phyloP scores from a whole-genome alignment of 2,888 invertebrate genomes.

The Cactoblastis cactorum region DNA sequence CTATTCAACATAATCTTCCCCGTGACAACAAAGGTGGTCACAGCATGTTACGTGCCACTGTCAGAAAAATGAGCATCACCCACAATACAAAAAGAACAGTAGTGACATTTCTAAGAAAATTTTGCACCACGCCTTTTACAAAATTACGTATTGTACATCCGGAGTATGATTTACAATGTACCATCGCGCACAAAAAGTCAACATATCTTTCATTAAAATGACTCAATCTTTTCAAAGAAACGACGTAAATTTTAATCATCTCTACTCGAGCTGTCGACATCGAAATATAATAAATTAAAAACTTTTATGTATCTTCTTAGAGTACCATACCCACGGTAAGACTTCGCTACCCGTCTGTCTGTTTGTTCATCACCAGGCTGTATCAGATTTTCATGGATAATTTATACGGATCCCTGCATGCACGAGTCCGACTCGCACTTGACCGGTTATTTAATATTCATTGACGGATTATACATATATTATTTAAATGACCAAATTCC shows the following conservation, averaged over 20 bases:
- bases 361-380: too few species aligned
- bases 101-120: constrained; percentile 13
- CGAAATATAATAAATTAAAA: too few species aligned
- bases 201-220: constrained; percentile 1
- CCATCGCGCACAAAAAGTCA: constrained; percentile 1
- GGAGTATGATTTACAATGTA: not conserved
- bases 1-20: constrained; percentile 7
- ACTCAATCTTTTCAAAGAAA: not conserved
- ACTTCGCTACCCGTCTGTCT: too few species aligned
- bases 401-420: too few species aligned
- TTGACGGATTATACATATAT: too few species aligned
- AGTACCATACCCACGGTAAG: too few species aligned
- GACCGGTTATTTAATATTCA: too few species aligned
- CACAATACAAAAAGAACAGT: constrained; percentile 10
- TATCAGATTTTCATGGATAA: too few species aligned
- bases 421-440: too few species aligned
- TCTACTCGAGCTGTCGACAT: not conserved
- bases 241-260: not conserved
- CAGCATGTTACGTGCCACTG: constrained; percentile 8
- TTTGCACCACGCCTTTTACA: constrained; percentile 8
- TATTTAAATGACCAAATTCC: too few species aligned
- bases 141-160: constrained; percentile 3
- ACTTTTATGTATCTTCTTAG: too few species aligned
- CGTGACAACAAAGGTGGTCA: constrained; percentile 10
- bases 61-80: constrained; percentile 5